A percentile compares a stretch with the other conserved stretches of the same genome.
These are phyloP conservation scores for Benthosema pterotum DNA, from an alignment of 2,797 vertebrate species.

Conservation along the genomic window DNA sequence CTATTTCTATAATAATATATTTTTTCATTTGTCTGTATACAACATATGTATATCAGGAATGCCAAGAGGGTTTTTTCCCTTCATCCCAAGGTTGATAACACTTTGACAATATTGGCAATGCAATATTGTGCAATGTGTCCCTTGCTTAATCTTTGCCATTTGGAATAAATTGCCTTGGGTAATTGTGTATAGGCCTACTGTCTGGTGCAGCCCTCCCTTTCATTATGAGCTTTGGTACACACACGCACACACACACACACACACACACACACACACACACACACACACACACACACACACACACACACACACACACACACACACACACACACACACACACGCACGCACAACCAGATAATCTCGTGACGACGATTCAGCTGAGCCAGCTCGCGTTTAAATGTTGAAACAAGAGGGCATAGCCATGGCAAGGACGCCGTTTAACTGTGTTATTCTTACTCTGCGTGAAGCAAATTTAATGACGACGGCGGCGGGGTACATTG, in stretches of 20 bases:
- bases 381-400: constrained; percentile 16
- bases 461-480: constrained; percentile 25
- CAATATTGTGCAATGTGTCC: neutral
- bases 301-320: no score
- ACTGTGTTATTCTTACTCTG: constrained; percentile 19
- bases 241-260: no score
- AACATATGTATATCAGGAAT: no score
- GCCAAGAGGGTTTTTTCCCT: no score
- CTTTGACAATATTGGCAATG: no score
- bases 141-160: constrained; percentile 42
- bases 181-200: constrained; percentile 6
- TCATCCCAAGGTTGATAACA: no score
- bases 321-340: neutral
- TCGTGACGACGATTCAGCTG: constrained; percentile 43
- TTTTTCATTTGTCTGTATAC: no score
- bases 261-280: no score
- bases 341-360: constrained; percentile 18
- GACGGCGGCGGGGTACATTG: neutral
- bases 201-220: no score
- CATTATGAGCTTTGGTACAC: no score
- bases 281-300: no score
- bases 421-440: constrained; percentile 43
- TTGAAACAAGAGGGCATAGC: constrained; percentile 24
- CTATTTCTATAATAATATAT: no score
- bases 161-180: constrained; percentile 26